Percentiles rank a stretch among this genome's conserved stretches.
Evolutionary conservation across 1,140 invertebrate species (phyloP).

Genomic region (Drosophila yakuba): DNA sequence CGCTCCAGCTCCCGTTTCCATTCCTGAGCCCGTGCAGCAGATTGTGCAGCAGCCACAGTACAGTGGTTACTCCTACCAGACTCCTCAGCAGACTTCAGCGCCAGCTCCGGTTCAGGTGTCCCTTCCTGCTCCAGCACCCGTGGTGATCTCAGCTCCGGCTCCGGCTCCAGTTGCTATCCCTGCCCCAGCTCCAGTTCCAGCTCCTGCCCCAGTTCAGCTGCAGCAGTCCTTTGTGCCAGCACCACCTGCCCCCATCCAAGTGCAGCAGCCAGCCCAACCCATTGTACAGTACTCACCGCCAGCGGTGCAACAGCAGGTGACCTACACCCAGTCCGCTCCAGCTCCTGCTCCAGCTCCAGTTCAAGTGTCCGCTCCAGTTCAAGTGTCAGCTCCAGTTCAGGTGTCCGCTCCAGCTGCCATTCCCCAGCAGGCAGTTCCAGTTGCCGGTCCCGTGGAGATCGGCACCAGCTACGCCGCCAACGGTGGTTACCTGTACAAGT

Average conservation of each 20-base stretch:
- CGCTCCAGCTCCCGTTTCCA: slow-evolving; percentile 22
- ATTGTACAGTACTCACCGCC: slow-evolving; percentile 5
- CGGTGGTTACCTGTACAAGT: slow-evolving; percentile 71
- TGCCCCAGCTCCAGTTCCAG: background rate
- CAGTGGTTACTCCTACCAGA: slow-evolving; percentile 47
- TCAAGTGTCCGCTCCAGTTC: background rate
- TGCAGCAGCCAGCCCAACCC: slow-evolving; percentile 6
- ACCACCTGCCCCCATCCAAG: background rate
- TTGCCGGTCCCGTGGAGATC: slow-evolving; percentile 1
- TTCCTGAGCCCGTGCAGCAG: slow-evolving; percentile 31
- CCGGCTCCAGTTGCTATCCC: background rate
- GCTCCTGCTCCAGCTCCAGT: background rate
- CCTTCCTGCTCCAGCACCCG: slow-evolving; percentile 6
- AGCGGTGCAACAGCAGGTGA: slow-evolving; percentile 31
- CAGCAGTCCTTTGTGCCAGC: slow-evolving; percentile 7
- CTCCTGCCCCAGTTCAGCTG: background rate
- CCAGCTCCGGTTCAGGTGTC: slow-evolving; percentile 15
- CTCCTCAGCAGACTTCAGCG: slow-evolving; percentile 21
- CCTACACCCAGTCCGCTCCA: slow-evolving; percentile 36
- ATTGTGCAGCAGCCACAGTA: slow-evolving; percentile 30
- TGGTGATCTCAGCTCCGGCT: background rate
- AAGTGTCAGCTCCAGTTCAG: slow-evolving; percentile 6
- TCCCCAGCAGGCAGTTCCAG: background rate
- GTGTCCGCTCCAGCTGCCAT: background rate
- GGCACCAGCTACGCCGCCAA: slow-evolving; percentile 66